Base-by-base conservation (phyloP, 2,888 invertebrate genomes). In the Boloria selene region DNA sequence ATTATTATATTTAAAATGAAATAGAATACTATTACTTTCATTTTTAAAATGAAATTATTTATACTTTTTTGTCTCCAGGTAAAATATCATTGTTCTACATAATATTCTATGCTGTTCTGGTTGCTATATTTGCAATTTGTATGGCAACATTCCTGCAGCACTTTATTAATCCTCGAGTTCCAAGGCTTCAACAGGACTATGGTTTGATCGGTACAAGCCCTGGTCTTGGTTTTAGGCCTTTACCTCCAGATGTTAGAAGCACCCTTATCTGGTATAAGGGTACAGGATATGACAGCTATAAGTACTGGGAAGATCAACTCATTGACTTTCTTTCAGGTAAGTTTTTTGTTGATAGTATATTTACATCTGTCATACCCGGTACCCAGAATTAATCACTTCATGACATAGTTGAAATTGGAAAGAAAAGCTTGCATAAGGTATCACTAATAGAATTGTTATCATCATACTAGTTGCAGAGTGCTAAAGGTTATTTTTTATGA, bases 181-280 rank as follows among this genome's bases (percentile, higher is more conserved):
- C 98, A 0, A 96, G 96, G 74, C 96, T 97, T 94, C 96, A 95
- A 82, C 93, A 97, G 73, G 95, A 96, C 47, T 90, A 94, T 71
- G 97, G 98, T 13, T 92, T 98, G 62, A 98, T 98, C 74, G 98
- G 98, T 74, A 95, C 96, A 72, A 98, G 98, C 92, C 99, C 99
- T 67, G 99, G 98, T 67, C 93, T 99, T 64, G 99, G 99, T 62
- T 99, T 98, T 90, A 94, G 99, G 74, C 99, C 99, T 7, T 94
- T 97, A 93, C 98, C 99, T 16, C 94, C 95, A 4, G 97, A 98
- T 82, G 96, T 97, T 10, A 96, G 98, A 77, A 98, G 98, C 82
- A 98, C 99, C 10, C 93, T 99, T 68, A 98, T 99, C 79, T 97
- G 97, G 96, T 98, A 98, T 89, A 96, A 96, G 82, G 97, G 96